Evolutionary conservation across 2,888 invertebrate species (phyloP).

Genomic region (Dicyrtoma fusca): DNA sequence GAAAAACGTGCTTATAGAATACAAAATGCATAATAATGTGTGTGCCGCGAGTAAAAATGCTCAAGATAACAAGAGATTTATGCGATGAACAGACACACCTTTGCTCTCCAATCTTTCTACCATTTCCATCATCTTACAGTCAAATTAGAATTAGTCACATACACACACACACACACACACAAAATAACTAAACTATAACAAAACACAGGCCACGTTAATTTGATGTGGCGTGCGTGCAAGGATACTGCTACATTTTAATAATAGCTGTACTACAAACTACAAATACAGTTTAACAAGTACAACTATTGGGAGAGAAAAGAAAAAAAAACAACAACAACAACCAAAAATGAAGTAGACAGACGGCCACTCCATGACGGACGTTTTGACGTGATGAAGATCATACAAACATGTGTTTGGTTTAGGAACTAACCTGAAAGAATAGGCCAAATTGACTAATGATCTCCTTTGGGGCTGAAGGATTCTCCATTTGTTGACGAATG

Average conservation of each 20-base stretch:
- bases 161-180: background rate
- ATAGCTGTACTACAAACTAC: too few relatives aligned
- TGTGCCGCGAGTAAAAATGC: slow-evolving; percentile 30
- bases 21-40: slow-evolving; percentile 22
- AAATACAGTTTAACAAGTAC: too few relatives aligned
- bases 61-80: slow-evolving; percentile 27
- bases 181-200: slow-evolving; percentile 7
- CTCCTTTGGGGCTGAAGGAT: slow-evolving; percentile 75
- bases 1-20: slow-evolving; percentile 5
- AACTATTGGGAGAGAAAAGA: background rate
- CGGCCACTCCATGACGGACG: too few relatives aligned
- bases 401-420: too few relatives aligned
- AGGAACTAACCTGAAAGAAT: slow-evolving; percentile 78
- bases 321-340: too few relatives aligned
- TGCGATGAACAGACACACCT: slow-evolving; percentile 29
- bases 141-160: background rate
- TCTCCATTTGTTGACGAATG: slow-evolving; percentile 77
- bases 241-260: too few relatives aligned
- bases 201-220: background rate
- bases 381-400: too few relatives aligned
- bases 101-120: background rate
- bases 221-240: too few relatives aligned
- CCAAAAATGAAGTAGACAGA: too few relatives aligned
- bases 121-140: background rate
- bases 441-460: slow-evolving; percentile 85